Base-by-base conservation (phyloP, 2,797 vertebrate species). In the Anguilla anguilla region DNA sequence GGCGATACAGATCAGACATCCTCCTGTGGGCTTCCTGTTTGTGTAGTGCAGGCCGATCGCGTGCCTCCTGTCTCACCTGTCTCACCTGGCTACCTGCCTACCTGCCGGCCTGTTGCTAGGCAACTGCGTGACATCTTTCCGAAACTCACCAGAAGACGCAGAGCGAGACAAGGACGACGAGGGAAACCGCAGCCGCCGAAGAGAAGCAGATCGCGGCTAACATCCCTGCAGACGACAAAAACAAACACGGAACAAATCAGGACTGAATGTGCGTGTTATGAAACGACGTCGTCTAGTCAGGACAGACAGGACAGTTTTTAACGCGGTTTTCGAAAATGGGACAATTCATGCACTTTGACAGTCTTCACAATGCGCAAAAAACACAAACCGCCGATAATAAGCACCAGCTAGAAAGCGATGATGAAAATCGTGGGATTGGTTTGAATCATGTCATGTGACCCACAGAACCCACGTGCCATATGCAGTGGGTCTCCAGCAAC, bases 111-210 rank as follows among this genome's bases (percentile, higher is more conserved):
- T 90, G 88, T 91, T 91, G 87, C 82, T 0, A 77, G 88, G 84
- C n/a, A 89, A 83, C 79, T 87, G 11, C 35, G 61, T 67, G 87
- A 87, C 83, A 90, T 85, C 88, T 88, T 15, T 19, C 35, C 5
- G 43, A 61, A 82, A 95, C 96, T 96, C 92, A 96, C 96, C 96
- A 95, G 92, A 94, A 93, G n/a, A 94, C 88, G 84, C 92, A 94
- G 64, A 95, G 85, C 53, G 64, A 9, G 67, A 93, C 35, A 39
- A 79, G 0, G 10, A 94, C 1, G 87, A 96, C 4, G 87, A 94
- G 25, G 6, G 85, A 0, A 79, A 95, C 53, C 15, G 94, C 94
- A 0, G 28, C 25, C 17, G 91, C 93, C 0, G 92, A 89, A 5
- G 94, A 93, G 84, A 93, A 84, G 90, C 93, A 93, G 91, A 92